phyloP scores from a whole-genome alignment of 2,888 invertebrate genomes.

The Torymus aiolomorphi region DNA sequence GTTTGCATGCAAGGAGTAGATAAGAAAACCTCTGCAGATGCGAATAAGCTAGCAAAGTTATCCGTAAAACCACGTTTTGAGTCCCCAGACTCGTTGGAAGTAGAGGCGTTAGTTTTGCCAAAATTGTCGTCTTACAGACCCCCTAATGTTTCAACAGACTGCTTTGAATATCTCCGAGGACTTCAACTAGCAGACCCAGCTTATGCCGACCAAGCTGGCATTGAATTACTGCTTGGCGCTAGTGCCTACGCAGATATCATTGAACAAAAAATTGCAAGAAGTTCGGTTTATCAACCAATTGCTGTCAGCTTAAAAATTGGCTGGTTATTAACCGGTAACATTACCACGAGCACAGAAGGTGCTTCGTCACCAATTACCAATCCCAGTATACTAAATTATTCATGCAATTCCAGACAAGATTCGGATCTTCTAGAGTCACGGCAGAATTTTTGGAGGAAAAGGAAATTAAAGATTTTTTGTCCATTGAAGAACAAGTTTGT shows the following conservation, averaged over 20 bases:
- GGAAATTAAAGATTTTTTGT: no score
- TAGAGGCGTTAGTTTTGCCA: slow-evolving; percentile 35
- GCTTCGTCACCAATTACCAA: no score
- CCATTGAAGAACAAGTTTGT: slow-evolving; percentile 17
- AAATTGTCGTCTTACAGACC: no score
- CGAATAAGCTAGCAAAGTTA: neutral
- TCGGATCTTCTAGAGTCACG: neutral
- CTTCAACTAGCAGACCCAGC: slow-evolving; percentile 30
- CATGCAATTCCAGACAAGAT: neutral
- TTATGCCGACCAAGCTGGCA: neutral
- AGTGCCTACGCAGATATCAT: slow-evolving; percentile 28
- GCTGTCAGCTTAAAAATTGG: slow-evolving; percentile 29
- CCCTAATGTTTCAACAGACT: neutral
- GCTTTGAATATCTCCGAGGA: slow-evolving; percentile 8
- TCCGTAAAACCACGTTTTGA: neutral
- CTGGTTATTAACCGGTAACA: slow-evolving; percentile 41
- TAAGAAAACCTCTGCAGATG: fast-evolving
- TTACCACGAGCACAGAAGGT: no score
- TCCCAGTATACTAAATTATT: neutral
- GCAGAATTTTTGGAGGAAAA: slow-evolving; percentile 38
- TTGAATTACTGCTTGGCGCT: slow-evolving; percentile 42
- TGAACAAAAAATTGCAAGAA: slow-evolving; percentile 8
- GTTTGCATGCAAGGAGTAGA: neutral
- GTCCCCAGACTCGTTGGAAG: neutral
- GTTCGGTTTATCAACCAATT: slow-evolving; percentile 1